Conservation (phyloP, 2,797 vertebrate genomes). For the Cyclopterus lumpus region DNA sequence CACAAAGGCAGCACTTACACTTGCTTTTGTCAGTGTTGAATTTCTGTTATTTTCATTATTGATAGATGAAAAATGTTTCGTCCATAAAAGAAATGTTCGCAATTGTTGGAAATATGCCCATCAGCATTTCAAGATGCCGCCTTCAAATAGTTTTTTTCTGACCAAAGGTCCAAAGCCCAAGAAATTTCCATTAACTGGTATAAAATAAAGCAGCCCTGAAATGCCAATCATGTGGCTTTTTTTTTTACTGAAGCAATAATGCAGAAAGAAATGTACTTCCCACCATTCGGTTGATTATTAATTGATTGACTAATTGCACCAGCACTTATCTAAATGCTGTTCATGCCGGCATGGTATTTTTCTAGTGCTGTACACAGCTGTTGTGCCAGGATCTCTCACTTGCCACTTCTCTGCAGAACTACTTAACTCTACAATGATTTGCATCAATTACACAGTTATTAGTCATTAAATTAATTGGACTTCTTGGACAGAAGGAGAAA, state of each 20-base stretch:
- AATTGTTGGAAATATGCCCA: neutral
- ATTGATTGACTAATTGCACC: neutral
- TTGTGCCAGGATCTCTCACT: neutral
- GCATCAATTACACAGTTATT: neutral
- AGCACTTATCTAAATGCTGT: neutral
- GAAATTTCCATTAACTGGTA: neutral
- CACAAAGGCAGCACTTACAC: neutral
- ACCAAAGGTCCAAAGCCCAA: neutral
- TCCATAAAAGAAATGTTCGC: neutral
- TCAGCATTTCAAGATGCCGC: neutral
- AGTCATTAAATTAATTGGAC: neutral
- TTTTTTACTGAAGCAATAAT: neutral
- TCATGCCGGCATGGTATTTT: neutral
- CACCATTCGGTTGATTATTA: neutral
- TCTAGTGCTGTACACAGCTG: neutral
- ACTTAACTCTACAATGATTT: constrained; percentile 3
- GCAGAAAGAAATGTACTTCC: neutral
- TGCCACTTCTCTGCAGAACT: constrained; percentile 3
- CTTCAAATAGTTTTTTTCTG: neutral
- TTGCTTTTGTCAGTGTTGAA: neutral
- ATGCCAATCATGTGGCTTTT: neutral
- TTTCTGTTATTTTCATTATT: neutral
- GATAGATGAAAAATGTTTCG: neutral
- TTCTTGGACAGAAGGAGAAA: constrained; percentile 7
- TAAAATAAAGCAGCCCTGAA: neutral